Conservation (phyloP, 2,888 invertebrate species). For the Chironomus tentans region DNA sequence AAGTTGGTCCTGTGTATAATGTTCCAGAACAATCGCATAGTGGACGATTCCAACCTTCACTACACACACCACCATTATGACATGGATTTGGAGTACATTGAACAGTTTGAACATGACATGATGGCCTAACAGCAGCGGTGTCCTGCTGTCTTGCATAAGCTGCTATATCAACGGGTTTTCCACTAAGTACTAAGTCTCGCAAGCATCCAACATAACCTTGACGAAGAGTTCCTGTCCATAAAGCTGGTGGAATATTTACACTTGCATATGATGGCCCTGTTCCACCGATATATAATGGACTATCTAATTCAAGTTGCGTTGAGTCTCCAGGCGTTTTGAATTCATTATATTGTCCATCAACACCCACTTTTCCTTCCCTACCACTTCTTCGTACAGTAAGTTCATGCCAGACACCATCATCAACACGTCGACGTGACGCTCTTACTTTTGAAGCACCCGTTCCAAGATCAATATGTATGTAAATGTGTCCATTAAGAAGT, state of each 20-base stretch:
- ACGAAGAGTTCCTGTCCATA: constrained; percentile 84
- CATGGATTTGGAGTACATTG: constrained; percentile 81
- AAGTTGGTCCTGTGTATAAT: constrained; percentile 80
- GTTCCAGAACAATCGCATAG: constrained; percentile 89
- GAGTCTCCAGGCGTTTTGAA: constrained; percentile 85
- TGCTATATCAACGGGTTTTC: constrained; percentile 79
- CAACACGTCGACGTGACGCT: constrained; percentile 70
- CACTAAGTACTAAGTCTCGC: constrained; percentile 79
- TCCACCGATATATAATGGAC: constrained; percentile 81
- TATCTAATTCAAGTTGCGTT: constrained; percentile 78
- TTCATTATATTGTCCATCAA: constrained; percentile 80
- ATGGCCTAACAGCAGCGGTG: constrained; percentile 79
- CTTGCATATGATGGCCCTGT: constrained; percentile 72
- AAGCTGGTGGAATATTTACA: constrained; percentile 66
- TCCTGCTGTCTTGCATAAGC: constrained; percentile 83
- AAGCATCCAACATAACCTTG: constrained; percentile 93
- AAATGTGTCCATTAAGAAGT: constrained; percentile 86
- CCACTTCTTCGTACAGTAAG: constrained; percentile 74
- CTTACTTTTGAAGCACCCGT: constrained; percentile 81
- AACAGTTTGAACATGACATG: constrained; percentile 73
- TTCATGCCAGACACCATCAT: constrained; percentile 90
- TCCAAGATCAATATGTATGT: constrained; percentile 85
- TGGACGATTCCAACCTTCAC: constrained; percentile 92
- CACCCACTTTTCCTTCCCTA: constrained; percentile 76
- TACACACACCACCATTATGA: constrained; percentile 77